A percentile compares a stretch with the other conserved stretches of the same genome.
Evolutionary conservation across 2,888 invertebrate species (phyloP).

Genomic region (Dusona sp.): DNA sequence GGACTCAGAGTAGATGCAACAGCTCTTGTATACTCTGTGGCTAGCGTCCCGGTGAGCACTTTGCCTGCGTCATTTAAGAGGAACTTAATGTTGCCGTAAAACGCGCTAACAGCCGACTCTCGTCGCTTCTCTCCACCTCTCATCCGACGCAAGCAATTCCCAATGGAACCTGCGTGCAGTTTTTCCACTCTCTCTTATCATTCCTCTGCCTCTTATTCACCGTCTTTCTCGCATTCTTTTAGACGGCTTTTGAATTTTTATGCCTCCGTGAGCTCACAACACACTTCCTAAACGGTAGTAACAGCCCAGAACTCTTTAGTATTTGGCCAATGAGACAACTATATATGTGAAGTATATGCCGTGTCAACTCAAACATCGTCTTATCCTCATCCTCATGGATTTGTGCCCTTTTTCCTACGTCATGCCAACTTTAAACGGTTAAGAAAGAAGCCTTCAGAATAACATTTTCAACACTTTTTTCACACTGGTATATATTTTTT

Average conservation of each 20-base stretch:
- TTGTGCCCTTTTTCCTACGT: background rate
- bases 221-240: conserved; percentile 37
- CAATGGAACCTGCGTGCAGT: conserved; percentile 41
- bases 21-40: conserved; percentile 57
- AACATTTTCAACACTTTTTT: too few relatives aligned
- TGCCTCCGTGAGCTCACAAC: conserved; percentile 57
- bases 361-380: conserved; percentile 23
- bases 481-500: too few relatives aligned
- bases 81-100: conserved; percentile 81
- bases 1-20: conserved; percentile 49
- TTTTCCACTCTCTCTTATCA: conserved; percentile 51
- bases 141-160: conserved; percentile 54
- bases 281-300: conserved; percentile 45
- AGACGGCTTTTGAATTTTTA: conserved; percentile 54
- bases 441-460: too few relatives aligned
- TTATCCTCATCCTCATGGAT: conserved; percentile 12
- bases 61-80: conserved; percentile 80
- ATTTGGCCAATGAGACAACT: conserved; percentile 22
- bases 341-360: background rate
- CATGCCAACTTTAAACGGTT: background rate
- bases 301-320: conserved; percentile 20
- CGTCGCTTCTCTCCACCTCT: conserved; percentile 64
- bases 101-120: conserved; percentile 76
- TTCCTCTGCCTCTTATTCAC: conserved; percentile 47
- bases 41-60: conserved; percentile 74